Percentiles rank a stretch among this genome's conserved stretches.
phyloP scores from a whole-genome alignment of 1,140 invertebrate species.

The Homarus americanus region DNA sequence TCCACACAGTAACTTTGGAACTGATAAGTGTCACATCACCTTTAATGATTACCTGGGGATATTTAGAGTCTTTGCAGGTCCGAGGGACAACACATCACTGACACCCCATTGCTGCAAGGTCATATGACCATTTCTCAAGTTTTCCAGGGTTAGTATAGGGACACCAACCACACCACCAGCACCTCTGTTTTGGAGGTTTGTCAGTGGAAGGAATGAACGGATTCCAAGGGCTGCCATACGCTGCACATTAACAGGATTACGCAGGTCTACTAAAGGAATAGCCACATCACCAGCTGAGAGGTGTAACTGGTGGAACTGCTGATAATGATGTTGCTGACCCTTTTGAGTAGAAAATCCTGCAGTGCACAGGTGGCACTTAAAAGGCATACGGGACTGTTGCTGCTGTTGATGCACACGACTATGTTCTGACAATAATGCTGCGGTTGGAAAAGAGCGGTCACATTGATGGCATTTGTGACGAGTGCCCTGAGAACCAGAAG shows the following conservation, averaged over 20 bases:
- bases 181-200: slow-evolving; percentile 82
- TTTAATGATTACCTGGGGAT: slow-evolving; percentile 66
- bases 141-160: slow-evolving; percentile 85
- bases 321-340: slow-evolving; percentile 84
- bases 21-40: slow-evolving; percentile 6
- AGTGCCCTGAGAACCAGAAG: slow-evolving; percentile 62
- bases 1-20: neutral
- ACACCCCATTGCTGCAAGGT: slow-evolving; percentile 75
- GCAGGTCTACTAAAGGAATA: slow-evolving; percentile 86
- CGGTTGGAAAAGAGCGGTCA: slow-evolving; percentile 80
- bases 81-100: slow-evolving; percentile 73
- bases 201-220: slow-evolving; percentile 85
- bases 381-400: slow-evolving; percentile 75
- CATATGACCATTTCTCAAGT: slow-evolving; percentile 81
- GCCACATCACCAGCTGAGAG: slow-evolving; percentile 82
- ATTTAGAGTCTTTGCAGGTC: slow-evolving; percentile 74
- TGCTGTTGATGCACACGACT: slow-evolving; percentile 79
- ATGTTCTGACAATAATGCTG: slow-evolving; percentile 80
- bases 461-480: slow-evolving; percentile 80
- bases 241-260: slow-evolving; percentile 82
- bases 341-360: slow-evolving; percentile 85
- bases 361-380: slow-evolving; percentile 85
- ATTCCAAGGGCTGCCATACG: slow-evolving; percentile 84
- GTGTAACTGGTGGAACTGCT: slow-evolving; percentile 80
- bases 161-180: slow-evolving; percentile 84